phyloP scores from a whole-genome alignment of 2,113 vertebrate species.

The Xenotilapia leptura region DNA sequence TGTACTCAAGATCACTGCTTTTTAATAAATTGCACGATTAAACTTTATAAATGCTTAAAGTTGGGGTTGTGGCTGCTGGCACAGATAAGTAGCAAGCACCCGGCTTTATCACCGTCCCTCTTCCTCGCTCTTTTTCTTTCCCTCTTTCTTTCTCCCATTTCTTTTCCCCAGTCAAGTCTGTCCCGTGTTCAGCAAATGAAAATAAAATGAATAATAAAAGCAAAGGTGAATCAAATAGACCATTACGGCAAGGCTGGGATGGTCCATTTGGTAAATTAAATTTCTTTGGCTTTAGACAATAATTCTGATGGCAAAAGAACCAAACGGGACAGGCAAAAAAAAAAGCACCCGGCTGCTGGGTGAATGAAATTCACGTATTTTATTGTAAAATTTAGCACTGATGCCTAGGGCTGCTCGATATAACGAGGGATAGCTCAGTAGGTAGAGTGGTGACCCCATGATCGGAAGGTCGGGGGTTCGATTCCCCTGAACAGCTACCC shows the following conservation, averaged over 20 bases:
- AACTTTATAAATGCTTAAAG: not conserved
- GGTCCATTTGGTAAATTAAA: not conserved
- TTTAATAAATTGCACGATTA: not conserved
- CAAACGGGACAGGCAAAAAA: not conserved
- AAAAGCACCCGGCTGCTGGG: not conserved
- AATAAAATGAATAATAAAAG: not conserved
- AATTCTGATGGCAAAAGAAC: not conserved
- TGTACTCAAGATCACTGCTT: not conserved
- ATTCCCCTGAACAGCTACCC: too few species aligned
- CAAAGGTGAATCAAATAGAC: not conserved
- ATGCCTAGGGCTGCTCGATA: accelerated
- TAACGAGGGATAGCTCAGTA: not conserved
- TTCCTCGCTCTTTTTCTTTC: not conserved
- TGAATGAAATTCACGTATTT: not conserved
- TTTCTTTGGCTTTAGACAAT: not conserved
- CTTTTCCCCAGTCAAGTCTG: not conserved
- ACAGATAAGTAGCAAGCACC: not conserved
- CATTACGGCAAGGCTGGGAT: accelerated
- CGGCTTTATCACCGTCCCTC: not conserved
- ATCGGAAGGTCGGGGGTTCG: too few species aligned
- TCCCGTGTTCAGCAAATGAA: not conserved
- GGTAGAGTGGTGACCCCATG: too few species aligned
- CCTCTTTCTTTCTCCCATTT: not conserved
- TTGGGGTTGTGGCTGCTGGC: not conserved
- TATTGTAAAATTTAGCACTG: not conserved